phyloP scores from a whole-genome alignment of 2,888 invertebrate species.

The Tipula unca region DNA sequence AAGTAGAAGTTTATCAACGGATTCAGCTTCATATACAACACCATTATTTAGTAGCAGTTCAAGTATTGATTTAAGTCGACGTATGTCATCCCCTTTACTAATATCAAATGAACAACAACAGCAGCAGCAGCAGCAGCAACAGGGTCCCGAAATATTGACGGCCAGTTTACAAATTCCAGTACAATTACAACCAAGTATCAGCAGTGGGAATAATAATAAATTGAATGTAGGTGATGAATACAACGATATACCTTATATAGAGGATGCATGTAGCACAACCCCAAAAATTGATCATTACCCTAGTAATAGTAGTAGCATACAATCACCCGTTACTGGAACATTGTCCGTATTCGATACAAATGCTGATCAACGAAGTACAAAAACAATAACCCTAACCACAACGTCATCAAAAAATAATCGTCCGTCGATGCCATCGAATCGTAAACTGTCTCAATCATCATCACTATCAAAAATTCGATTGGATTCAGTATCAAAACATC shows the following conservation, averaged over 20 bases:
- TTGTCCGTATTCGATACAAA: slow-evolving; percentile 24
- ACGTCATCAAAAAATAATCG: slow-evolving; percentile 25
- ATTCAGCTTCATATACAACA: not conserved
- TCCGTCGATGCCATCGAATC: slow-evolving; percentile 15
- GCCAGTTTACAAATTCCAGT: slow-evolving; percentile 73
- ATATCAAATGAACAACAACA: slow-evolving; percentile 20
- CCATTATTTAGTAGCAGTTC: not conserved
- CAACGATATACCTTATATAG: slow-evolving; percentile 58
- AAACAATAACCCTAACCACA: slow-evolving; percentile 25
- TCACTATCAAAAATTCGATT: not conserved
- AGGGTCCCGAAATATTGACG: slow-evolving; percentile 57
- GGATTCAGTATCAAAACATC: not conserved
- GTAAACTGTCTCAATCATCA: not conserved
- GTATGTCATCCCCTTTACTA: slow-evolving; percentile 16
- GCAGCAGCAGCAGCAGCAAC: not conserved
- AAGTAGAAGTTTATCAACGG: not conserved
- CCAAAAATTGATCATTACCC: not conserved
- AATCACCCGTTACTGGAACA: slow-evolving; percentile 25
- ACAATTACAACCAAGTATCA: slow-evolving; percentile 30
- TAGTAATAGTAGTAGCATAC: slow-evolving; percentile 21
- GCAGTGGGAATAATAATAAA: slow-evolving; percentile 22
- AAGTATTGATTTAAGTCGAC: not conserved
- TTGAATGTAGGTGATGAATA: slow-evolving; percentile 29
- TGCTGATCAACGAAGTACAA: slow-evolving; percentile 24
- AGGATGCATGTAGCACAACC: slow-evolving; percentile 33